These are phyloP conservation scores for Spodoptera exigua DNA, from an alignment of 2,888 invertebrate species.

Conservation along the genomic window DNA sequence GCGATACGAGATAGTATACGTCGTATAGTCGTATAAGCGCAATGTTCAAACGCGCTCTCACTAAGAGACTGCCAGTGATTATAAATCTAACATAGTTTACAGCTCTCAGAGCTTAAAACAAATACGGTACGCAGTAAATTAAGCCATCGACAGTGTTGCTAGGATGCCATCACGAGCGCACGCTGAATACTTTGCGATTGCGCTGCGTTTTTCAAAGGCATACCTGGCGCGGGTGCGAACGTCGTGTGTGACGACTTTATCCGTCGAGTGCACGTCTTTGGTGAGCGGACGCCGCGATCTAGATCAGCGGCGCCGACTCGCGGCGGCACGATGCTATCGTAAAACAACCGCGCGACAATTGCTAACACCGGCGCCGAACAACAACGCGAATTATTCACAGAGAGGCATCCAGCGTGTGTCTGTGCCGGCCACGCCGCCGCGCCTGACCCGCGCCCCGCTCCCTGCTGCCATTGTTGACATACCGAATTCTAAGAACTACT, in stretches of 20 bases:
- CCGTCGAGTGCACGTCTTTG: conserved; percentile 84
- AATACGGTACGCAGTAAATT: conserved; percentile 57
- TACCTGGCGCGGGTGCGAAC: conserved; percentile 77
- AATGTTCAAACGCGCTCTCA: conserved; percentile 35
- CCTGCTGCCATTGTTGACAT: conserved; percentile 63
- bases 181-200: conserved; percentile 66
- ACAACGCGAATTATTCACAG: conserved; percentile 83
- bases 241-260: conserved; percentile 85
- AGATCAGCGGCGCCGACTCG: conserved; percentile 81
- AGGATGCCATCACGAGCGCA: conserved; percentile 82
- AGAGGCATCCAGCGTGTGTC: conserved; percentile 64
- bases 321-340: conserved; percentile 83
- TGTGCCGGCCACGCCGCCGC: conserved; percentile 57
- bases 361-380: conserved; percentile 82
- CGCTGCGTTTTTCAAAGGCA: conserved; percentile 82
- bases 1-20: conserved; percentile 26
- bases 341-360: conserved; percentile 85
- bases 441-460: conserved; percentile 47
- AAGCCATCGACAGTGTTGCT: conserved; percentile 66
- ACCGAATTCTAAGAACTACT: conserved; percentile 53
- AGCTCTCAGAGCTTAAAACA: conserved; percentile 52
- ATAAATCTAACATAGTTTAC: conserved; percentile 58
- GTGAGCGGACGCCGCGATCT: conserved; percentile 82
- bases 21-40: conserved; percentile 35
- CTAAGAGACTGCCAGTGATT: conserved; percentile 33